These are phyloP conservation scores for Diaprepes abbreviatus DNA, from an alignment of 2,888 invertebrate species.

Conservation along the genomic window DNA sequence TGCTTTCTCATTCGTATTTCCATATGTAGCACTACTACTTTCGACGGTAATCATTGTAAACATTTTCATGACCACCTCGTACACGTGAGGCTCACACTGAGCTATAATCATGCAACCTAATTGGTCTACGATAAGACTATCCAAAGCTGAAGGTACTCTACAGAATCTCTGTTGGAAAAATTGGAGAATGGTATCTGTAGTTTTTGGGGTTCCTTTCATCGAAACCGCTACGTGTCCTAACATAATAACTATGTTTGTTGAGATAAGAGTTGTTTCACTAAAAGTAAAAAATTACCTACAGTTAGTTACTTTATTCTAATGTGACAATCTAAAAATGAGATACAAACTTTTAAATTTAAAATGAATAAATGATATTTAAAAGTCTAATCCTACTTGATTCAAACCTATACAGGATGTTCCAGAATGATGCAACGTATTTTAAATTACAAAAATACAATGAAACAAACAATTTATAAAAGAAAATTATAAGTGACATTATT, in stretches of 20 bases:
- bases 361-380: too few relatives aligned
- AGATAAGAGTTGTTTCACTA: constrained; percentile 92
- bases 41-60: constrained; percentile 96
- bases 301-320: too few relatives aligned
- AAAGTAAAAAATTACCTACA: too few relatives aligned
- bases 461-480: too few relatives aligned
- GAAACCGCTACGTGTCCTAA: constrained; percentile 97
- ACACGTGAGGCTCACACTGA: constrained; percentile 85
- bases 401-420: too few relatives aligned
- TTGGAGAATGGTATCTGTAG: constrained; percentile 94
- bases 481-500: too few relatives aligned
- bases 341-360: too few relatives aligned
- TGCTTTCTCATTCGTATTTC: constrained; percentile 73
- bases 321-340: too few relatives aligned
- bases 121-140: constrained; percentile 96
- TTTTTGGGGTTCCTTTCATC: constrained; percentile 92
- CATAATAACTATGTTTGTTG: constrained; percentile 97
- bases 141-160: constrained; percentile 91
- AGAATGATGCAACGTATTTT: too few relatives aligned
- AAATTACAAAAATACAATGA: too few relatives aligned
- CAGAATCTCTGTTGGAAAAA: constrained; percentile 97
- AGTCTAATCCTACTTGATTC: too few relatives aligned
- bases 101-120: constrained; percentile 98
- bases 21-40: constrained; percentile 84
- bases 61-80: constrained; percentile 98